Evolutionary conservation across 2,113 vertebrate species (phyloP), one percentile per base, ranked within the genome.

Genomic region (Scolopax mira): DNA sequence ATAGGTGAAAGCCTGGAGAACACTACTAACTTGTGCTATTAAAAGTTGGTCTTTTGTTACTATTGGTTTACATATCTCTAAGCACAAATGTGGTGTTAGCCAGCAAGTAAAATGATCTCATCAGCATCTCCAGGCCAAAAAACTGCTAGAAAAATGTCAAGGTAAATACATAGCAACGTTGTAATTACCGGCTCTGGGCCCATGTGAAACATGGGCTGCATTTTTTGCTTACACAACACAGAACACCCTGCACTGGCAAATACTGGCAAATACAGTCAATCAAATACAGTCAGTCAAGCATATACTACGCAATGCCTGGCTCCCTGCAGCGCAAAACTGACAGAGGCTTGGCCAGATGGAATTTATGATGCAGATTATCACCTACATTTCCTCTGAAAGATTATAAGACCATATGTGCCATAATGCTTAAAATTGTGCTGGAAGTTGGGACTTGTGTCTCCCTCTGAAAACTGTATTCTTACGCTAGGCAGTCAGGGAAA

Each of bases 261-360:
- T n/a, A n/a, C n/a, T n/a, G n/a, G n/a, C n/a, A n/a, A n/a, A 25
- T 9, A 3, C 35, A 30, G 28, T 10, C 42, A 25, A 8, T 0
- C 35, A 14, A 22, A 25, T 9, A 3, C 35, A 30, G 28, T 10
- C 42, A 25, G 7, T 0, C 35, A 14, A 22, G 31, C 27, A 1
- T 11, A 13, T 28, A 41, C 65, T n/a, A 0, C 1, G 6, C 65
- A 6, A 2, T 24, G 48, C 49, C 54, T 37, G 51, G 25, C 24
- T 13, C 25, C 35, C 46, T 5, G 6, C 18, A 18, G 28, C 13
- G 24, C 24, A 62, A 72, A 55, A 13, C 35, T 9, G 13, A 10
- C 24, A 37, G 58, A n/a, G 18, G 12, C 25, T 77, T 62, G 22
- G 13, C 35, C 5, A 17, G 16, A 3, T 19, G 12, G 28, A 28